Evolutionary conservation across 2,888 invertebrate genomes (phyloP).

Genomic region (Brenthis daphne): DNA sequence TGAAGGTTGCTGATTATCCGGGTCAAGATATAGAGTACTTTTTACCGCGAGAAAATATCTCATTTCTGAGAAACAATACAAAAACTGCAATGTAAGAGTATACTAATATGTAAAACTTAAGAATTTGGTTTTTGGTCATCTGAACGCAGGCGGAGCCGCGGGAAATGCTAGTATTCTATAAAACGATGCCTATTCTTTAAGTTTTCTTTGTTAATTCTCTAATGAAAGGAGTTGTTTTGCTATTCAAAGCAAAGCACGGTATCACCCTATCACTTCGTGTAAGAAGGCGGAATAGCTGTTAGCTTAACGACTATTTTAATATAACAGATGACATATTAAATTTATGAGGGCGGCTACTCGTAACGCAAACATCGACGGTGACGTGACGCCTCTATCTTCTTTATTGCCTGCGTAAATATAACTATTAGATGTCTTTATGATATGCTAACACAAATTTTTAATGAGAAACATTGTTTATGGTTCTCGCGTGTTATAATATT

Average conservation of each 20-base stretch:
- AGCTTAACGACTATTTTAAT: slow-evolving; percentile 81
- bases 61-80: no score
- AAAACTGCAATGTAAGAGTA: no score
- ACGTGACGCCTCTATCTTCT: slow-evolving; percentile 74
- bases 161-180: no score
- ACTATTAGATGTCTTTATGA: slow-evolving; percentile 73
- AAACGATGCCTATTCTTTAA: not conserved
- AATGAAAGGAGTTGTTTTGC: slow-evolving; percentile 42
- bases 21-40: no score
- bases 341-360: slow-evolving; percentile 76
- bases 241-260: slow-evolving; percentile 60
- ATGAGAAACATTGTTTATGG: slow-evolving; percentile 54
- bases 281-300: slow-evolving; percentile 73
- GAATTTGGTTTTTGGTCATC: no score
- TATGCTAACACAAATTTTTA: slow-evolving; percentile 67
- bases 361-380: slow-evolving; percentile 66
- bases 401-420: slow-evolving; percentile 75
- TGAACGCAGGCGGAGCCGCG: no score
- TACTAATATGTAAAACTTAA: no score
- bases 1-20: no score
- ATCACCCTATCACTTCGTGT: slow-evolving; percentile 67
- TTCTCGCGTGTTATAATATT: not conserved
- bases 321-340: slow-evolving; percentile 81
- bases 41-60: no score
- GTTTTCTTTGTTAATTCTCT: slow-evolving; percentile 42